Conservation (phyloP, 2,113 vertebrate genomes). For the Haemorhous mexicanus region DNA sequence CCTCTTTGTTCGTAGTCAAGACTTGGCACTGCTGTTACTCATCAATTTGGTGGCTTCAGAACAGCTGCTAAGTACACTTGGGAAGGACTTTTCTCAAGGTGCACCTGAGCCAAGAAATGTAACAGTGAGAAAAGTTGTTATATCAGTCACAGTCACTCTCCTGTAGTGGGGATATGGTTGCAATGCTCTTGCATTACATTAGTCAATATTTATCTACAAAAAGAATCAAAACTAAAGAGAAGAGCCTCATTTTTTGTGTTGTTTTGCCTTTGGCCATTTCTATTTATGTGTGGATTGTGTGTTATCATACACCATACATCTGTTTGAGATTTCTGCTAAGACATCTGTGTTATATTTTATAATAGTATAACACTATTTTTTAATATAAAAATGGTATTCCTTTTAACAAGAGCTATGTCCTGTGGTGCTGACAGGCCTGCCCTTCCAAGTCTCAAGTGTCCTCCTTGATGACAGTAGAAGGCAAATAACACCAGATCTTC, state of each 20-base stretch:
- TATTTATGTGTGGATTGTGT: neutral
- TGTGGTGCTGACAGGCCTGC: neutral
- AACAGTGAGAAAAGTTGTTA: neutral
- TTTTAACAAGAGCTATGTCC: slow-evolving; percentile 25
- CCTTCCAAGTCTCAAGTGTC: neutral
- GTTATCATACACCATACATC: neutral
- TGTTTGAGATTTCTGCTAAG: slow-evolving; percentile 22
- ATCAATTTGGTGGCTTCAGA: slow-evolving; percentile 33
- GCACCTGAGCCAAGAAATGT: neutral
- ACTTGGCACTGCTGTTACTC: slow-evolving; percentile 15
- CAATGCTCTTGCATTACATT: neutral
- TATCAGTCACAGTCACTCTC: neutral
- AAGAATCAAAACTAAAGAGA: neutral
- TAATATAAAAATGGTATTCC: neutral
- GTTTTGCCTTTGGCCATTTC: slow-evolving; percentile 19
- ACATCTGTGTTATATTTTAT: neutral
- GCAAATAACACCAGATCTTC: neutral
- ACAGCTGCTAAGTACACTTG: neutral
- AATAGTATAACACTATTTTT: no score
- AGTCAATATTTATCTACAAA: neutral
- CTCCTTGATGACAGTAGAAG: neutral
- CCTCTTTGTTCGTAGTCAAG: neutral
- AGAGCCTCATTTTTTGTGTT: neutral
- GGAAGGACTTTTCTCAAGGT: slow-evolving; percentile 25
- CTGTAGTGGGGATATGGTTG: neutral